phyloP scores from a whole-genome alignment of 2,888 invertebrate genomes.

The Drosophila niveifrons region DNA sequence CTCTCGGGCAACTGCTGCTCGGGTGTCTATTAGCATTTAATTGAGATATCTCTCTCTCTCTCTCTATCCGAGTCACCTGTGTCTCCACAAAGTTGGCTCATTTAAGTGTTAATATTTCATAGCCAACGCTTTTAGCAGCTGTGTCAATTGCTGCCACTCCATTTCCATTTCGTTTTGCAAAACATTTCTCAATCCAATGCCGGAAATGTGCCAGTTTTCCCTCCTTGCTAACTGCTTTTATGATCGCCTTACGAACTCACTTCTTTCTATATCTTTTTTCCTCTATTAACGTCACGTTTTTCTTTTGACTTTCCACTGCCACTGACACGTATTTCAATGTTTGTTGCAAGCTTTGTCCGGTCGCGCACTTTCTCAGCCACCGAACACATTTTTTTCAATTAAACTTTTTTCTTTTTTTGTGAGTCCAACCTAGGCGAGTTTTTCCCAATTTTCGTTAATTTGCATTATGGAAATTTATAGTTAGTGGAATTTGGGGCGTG shows the following conservation, averaged over 20 bases:
- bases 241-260: conserved; percentile 27
- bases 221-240: conserved; percentile 11
- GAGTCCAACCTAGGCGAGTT: conserved; percentile 6
- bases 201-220: conserved; percentile 64
- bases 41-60: conserved; percentile 39
- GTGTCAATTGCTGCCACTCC: conserved; percentile 35
- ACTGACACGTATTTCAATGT: conserved; percentile 35
- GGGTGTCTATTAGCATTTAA: conserved; percentile 54
- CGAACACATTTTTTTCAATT: conserved; percentile 56
- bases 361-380: conserved; percentile 60
- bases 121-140: conserved; percentile 8
- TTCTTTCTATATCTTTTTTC: conserved; percentile 19
- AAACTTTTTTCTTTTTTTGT: conserved; percentile 37
- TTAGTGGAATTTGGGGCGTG: conserved; percentile 31
- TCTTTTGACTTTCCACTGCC: conserved; percentile 40
- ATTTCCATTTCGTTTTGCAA: conserved; percentile 65
- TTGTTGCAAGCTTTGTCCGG: conserved; percentile 44
- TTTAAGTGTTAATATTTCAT: conserved; percentile 62
- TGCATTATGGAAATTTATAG: conserved; percentile 71
- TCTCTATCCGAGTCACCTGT: conserved; percentile 12
- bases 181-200: conserved; percentile 45
- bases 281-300: conserved; percentile 27
- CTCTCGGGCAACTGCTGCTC: conserved; percentile 5
- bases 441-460: conserved; percentile 53
- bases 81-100: conserved; percentile 31